Conservation (phyloP, 2,888 invertebrate species). For the Drymonia ruficornis region DNA sequence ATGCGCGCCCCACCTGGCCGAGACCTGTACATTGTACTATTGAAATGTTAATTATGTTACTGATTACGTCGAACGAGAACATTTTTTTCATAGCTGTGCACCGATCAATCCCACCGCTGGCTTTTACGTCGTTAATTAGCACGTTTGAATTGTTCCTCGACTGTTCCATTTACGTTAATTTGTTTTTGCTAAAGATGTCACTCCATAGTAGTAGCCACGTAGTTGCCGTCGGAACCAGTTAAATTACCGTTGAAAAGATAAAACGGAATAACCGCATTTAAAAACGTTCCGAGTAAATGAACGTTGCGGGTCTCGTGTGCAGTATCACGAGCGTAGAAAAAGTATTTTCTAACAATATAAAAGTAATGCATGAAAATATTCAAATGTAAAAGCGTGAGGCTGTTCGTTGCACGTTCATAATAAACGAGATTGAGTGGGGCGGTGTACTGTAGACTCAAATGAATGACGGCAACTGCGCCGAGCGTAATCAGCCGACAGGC, state of each 20-base stretch:
- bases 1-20: slow-evolving; percentile 25
- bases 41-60: slow-evolving; percentile 28
- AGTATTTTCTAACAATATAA: slow-evolving; percentile 62
- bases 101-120: background rate
- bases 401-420: slow-evolving; percentile 74
- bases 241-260: slow-evolving; percentile 25
- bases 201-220: background rate
- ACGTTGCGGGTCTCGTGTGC: slow-evolving; percentile 38
- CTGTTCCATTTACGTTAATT: slow-evolving; percentile 5
- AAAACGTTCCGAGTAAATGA: slow-evolving; percentile 36
- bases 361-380: slow-evolving; percentile 69
- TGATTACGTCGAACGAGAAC: background rate
- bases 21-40: slow-evolving; percentile 24
- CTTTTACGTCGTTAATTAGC: background rate
- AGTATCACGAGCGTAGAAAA: slow-evolving; percentile 46
- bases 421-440: slow-evolving; percentile 81
- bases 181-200: slow-evolving; percentile 5
- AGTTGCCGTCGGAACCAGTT: slow-evolving; percentile 1
- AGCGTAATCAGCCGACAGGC: slow-evolving; percentile 76
- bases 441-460: slow-evolving; percentile 72
- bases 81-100: background rate
- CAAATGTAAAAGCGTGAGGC: slow-evolving; percentile 70
- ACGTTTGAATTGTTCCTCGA: background rate
- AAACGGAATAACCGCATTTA: slow-evolving; percentile 36
- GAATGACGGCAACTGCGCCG: slow-evolving; percentile 75